phyloP scores from a whole-genome alignment of 2,888 invertebrate genomes.

The Lepidonotus clava region DNA sequence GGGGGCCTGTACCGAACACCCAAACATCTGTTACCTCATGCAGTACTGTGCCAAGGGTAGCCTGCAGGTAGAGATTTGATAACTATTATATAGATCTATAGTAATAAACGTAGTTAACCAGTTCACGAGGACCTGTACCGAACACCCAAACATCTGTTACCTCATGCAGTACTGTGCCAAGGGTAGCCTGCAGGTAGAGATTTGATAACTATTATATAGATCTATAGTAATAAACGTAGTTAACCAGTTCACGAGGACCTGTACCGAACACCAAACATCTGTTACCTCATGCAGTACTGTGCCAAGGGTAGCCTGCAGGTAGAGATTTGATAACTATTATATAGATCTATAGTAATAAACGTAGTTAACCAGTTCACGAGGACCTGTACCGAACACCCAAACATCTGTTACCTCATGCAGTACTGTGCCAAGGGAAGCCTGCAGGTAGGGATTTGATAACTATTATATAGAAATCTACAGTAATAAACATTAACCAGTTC shows the following conservation, averaged over 20 bases:
- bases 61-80: slow-evolving; percentile 3
- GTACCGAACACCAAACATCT: slow-evolving; percentile 88
- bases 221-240: no score
- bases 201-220: no score
- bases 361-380: slow-evolving; percentile 91
- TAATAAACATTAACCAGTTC: slow-evolving; percentile 90
- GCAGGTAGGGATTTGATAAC: background rate
- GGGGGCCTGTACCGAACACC: slow-evolving; percentile 90
- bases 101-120: no score
- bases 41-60: slow-evolving; percentile 33
- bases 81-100: no score
- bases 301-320: slow-evolving; percentile 38
- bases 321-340: no score
- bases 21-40: slow-evolving; percentile 88
- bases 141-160: slow-evolving; percentile 88
- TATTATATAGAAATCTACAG: no score
- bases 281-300: slow-evolving; percentile 84
- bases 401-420: slow-evolving; percentile 87
- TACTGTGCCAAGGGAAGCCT: slow-evolving; percentile 40
- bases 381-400: slow-evolving; percentile 89
- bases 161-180: slow-evolving; percentile 82
- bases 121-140: slow-evolving; percentile 91
- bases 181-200: slow-evolving; percentile 23
- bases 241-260: slow-evolving; percentile 91
- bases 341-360: no score